Base-by-base conservation (phyloP, 2,113 vertebrate genomes). In the Ameiurus melas region DNA sequence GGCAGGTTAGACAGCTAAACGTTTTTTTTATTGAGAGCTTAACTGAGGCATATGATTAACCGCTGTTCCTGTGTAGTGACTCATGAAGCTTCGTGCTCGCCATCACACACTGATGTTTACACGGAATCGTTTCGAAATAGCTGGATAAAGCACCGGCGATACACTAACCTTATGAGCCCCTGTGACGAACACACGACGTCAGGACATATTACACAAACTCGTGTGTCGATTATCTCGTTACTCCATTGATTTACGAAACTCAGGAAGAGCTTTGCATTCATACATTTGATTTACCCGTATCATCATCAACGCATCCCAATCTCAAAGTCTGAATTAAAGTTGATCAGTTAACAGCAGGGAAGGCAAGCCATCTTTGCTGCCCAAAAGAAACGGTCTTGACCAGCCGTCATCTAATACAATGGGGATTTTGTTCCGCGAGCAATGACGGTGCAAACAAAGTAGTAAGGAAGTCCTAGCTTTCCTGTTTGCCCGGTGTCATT, bases 381-480 rank as follows among this genome's bases (percentile, higher is more conserved):
- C 30, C 25, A 30, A 47, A 47, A 53, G 64, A n/a, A 53, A 53
- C 10, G 16, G 3, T 84, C 83, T 84, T 55, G 33, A 47, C 62
- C 7, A 14, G 43, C 66, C 17, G 47, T 30, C 43, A 70, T 47
- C 64, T 33, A 9, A 22, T 84, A 84, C 83, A 84, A 66, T 30
- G 66, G 43, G 43, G 64, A 51, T 68, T 70, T 70, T 84, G 83
- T 84, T 84, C 83, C 64, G 66, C 64, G 33, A 68, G 47, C 27
- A 84, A 70, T 30, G 83, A 84, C 62, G 22, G 25, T 47, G 55
- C 78, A 57, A 75, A 77, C 33, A 85, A 60, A 85, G 70, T 39
- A 43, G 55, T 60, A 43, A 85, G 84, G 36, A 85, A 60, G 25
- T n/a, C 84, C 14, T 43, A 77, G 60, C 70, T 77, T 85, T 60